Percentiles rank a stretch among this genome's conserved stretches.
These are phyloP conservation scores for Pelochelys cantorii DNA, from an alignment of 2,797 vertebrate genomes.

Conservation along the genomic window DNA sequence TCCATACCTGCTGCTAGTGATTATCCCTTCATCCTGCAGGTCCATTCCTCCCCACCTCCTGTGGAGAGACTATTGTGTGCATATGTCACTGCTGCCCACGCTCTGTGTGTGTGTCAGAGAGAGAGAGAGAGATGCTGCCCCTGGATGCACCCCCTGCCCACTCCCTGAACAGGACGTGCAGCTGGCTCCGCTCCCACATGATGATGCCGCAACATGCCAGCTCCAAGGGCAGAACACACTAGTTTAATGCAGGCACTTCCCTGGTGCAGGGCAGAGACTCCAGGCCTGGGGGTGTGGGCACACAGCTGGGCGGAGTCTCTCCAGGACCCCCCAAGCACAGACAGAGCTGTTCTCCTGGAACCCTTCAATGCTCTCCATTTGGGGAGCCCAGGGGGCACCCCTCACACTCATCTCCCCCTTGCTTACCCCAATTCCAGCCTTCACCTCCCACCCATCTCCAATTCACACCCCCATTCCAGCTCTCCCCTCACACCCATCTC, in stretches of 20 bases:
- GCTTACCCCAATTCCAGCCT: too few species aligned
- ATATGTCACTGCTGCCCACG: too few species aligned
- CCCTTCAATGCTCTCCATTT: too few species aligned
- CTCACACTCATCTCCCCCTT: too few species aligned
- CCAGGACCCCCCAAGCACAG: fast-evolving
- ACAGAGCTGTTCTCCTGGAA: too few species aligned
- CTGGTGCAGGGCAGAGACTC: background rate
- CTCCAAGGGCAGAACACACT: background rate
- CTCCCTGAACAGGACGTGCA: background rate
- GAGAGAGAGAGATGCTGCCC: too few species aligned
- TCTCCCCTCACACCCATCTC: fast-evolving
- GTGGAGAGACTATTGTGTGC: too few species aligned
- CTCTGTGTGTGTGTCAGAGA: too few species aligned
- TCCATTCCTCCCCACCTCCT: too few species aligned
- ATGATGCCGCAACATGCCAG: fast-evolving
- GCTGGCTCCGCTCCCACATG: fast-evolving
- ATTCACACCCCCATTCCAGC: fast-evolving
- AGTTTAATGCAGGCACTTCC: background rate
- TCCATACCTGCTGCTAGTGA: background rate
- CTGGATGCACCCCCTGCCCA: fast-evolving
- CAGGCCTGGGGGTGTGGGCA: fast-evolving
- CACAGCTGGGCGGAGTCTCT: background rate
- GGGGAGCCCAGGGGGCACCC: too few species aligned
- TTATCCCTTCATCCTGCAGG: too few species aligned
- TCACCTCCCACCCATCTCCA: too few species aligned